phyloP scores from a whole-genome alignment of 2,113 vertebrate species.

The Pantherophis guttatus region DNA sequence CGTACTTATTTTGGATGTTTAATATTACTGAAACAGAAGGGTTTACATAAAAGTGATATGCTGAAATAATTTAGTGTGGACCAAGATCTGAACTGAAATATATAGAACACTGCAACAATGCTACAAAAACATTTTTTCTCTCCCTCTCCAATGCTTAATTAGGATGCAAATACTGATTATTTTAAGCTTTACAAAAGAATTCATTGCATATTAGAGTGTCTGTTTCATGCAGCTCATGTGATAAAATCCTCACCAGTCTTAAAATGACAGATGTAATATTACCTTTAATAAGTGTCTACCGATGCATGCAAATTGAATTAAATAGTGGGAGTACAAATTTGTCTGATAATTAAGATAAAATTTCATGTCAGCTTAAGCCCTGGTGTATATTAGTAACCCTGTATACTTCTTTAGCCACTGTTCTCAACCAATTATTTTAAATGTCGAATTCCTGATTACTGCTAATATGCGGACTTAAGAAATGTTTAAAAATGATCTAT shows the following conservation, averaged over 20 bases:
- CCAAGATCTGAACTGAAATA: slow-evolving; percentile 39
- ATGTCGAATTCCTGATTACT: slow-evolving; percentile 67
- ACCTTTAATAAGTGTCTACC: slow-evolving; percentile 85
- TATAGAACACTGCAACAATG: slow-evolving; percentile 29
- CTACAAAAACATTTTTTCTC: slow-evolving; percentile 44
- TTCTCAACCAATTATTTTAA: slow-evolving; percentile 72
- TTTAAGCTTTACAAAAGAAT: slow-evolving; percentile 76
- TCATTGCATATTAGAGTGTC: slow-evolving; percentile 74
- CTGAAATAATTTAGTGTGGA: slow-evolving; percentile 57
- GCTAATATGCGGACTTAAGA: slow-evolving; percentile 51
- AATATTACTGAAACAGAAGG: slow-evolving; percentile 27
- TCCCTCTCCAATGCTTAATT: slow-evolving; percentile 65
- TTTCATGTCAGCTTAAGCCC: slow-evolving; percentile 79
- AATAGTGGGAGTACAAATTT: slow-evolving; percentile 87
- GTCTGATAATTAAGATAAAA: slow-evolving; percentile 87
- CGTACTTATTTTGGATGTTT: slow-evolving; percentile 42
- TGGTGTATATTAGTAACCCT: slow-evolving; percentile 80
- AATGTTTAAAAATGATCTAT: slow-evolving; percentile 39
- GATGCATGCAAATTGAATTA: slow-evolving; percentile 90
- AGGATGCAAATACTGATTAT: slow-evolving; percentile 72
- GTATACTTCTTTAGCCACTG: slow-evolving; percentile 71
- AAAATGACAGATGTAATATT: slow-evolving; percentile 89
- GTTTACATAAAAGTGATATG: slow-evolving; percentile 50
- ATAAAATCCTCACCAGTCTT: slow-evolving; percentile 84
- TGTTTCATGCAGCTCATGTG: slow-evolving; percentile 74